These are phyloP conservation scores for Pogona vitticeps DNA, from an alignment of 2,113 vertebrate species.

Conservation along the genomic window DNA sequence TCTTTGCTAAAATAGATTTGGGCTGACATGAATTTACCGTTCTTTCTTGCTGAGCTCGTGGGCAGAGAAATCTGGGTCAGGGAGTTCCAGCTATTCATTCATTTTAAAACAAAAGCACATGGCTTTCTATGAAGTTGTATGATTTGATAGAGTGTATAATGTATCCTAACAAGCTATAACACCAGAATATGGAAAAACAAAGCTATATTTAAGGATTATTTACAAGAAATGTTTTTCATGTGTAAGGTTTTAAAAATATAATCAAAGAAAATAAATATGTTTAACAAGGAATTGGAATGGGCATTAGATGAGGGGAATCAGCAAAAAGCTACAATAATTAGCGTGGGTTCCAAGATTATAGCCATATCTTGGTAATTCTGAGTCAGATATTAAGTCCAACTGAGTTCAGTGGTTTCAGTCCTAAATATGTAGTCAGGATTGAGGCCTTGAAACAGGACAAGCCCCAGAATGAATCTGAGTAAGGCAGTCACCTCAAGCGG, in stretches of 20 bases:
- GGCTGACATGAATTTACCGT: neutral
- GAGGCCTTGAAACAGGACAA: neutral
- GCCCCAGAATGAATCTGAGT: too few species aligned
- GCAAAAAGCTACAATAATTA: neutral
- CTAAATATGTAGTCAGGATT: neutral
- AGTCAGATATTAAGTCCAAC: neutral
- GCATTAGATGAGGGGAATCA: neutral
- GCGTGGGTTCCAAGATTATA: neutral
- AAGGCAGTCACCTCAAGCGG: too few species aligned
- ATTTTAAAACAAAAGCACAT: neutral
- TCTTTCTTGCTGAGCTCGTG: neutral
- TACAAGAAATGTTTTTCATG: neutral
- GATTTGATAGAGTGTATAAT: neutral
- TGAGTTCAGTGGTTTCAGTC: neutral
- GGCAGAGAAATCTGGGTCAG: slow-evolving; percentile 9
- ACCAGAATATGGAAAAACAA: neutral
- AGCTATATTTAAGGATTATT: neutral
- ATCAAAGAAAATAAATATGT: neutral
- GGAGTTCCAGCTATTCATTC: neutral
- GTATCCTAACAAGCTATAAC: neutral
- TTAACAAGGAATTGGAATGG: neutral
- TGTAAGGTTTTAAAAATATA: neutral
- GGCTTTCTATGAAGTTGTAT: neutral
- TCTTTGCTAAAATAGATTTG: neutral
- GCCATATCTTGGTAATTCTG: neutral